These are phyloP conservation scores for Erebia palarica DNA, from an alignment of 2,888 invertebrate genomes.

Conservation along the genomic window DNA sequence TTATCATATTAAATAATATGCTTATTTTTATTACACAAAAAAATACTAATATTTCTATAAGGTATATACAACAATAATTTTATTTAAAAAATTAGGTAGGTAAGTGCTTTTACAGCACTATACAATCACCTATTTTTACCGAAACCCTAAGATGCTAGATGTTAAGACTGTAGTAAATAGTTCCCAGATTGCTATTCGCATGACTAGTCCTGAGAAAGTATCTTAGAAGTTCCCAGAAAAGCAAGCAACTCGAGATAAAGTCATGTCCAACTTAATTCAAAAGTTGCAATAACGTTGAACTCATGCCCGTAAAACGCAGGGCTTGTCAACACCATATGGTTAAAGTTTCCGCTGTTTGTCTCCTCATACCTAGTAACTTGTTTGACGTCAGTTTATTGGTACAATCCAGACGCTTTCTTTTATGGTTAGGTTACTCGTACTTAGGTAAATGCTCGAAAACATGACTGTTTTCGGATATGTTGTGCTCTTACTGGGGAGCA, in stretches of 20 bases:
- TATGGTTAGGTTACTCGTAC: not conserved
- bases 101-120: too few species aligned
- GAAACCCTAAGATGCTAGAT: not conserved
- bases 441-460: not conserved
- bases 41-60: too few species aligned
- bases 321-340: constrained; percentile 46
- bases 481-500: too few species aligned
- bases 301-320: constrained; percentile 45
- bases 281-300: constrained; percentile 14
- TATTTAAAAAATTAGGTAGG: too few species aligned
- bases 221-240: not conserved
- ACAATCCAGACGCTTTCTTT: constrained; percentile 6
- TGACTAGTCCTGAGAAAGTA: constrained; percentile 28
- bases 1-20: too few species aligned
- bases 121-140: too few species aligned
- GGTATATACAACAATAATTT: too few species aligned
- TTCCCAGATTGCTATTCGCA: not conserved
- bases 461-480: not conserved
- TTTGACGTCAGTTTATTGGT: constrained; percentile 8
- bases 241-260: constrained; percentile 17
- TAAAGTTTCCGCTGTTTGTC: constrained; percentile 41
- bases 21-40: too few species aligned
- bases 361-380: constrained; percentile 35
- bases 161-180: not conserved
- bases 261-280: constrained; percentile 20